phyloP scores from a whole-genome alignment of 1,140 invertebrate species.

The Halesus radiatus region DNA sequence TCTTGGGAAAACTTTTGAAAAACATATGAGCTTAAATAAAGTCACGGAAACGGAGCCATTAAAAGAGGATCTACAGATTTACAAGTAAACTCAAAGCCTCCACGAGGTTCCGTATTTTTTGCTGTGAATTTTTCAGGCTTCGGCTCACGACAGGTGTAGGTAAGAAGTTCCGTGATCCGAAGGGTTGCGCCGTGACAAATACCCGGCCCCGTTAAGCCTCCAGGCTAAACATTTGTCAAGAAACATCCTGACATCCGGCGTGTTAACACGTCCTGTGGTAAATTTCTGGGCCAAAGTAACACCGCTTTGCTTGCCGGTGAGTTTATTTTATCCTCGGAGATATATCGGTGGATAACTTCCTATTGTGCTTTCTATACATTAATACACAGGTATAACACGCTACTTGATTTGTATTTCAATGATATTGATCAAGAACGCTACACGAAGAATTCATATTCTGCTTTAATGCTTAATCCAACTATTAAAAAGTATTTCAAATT shows the following conservation, averaged over 20 bases:
- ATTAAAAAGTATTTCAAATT: too few relatives aligned
- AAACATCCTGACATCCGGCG: conserved; percentile 28
- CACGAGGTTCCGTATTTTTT: neutral
- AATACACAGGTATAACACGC: too few relatives aligned
- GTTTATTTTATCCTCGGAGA: conserved; percentile 20
- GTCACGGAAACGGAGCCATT: too few relatives aligned
- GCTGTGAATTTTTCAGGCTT: conserved; percentile 29
- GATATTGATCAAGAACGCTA: too few relatives aligned
- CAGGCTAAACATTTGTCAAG: conserved; percentile 39
- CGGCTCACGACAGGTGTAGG: conserved; percentile 32
- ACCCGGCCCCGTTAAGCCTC: conserved; percentile 22
- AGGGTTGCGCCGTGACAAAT: conserved; percentile 29
- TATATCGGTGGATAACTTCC: neutral
- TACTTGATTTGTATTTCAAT: too few relatives aligned
- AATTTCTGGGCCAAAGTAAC: conserved; percentile 25
- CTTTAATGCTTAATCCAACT: too few relatives aligned
- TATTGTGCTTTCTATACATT: too few relatives aligned
- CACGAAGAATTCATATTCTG: too few relatives aligned
- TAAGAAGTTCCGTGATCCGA: conserved; percentile 32
- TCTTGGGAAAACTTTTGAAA: too few relatives aligned
- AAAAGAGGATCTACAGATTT: too few relatives aligned
- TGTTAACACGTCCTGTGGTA: conserved; percentile 39
- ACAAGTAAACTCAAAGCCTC: too few relatives aligned
- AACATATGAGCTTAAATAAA: too few relatives aligned
- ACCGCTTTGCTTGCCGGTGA: conserved; percentile 22